A percentile compares a stretch with the other conserved stretches of the same genome.
Conservation (phyloP, 2,888 invertebrate species). For the Drosophila algonquin region DNA sequence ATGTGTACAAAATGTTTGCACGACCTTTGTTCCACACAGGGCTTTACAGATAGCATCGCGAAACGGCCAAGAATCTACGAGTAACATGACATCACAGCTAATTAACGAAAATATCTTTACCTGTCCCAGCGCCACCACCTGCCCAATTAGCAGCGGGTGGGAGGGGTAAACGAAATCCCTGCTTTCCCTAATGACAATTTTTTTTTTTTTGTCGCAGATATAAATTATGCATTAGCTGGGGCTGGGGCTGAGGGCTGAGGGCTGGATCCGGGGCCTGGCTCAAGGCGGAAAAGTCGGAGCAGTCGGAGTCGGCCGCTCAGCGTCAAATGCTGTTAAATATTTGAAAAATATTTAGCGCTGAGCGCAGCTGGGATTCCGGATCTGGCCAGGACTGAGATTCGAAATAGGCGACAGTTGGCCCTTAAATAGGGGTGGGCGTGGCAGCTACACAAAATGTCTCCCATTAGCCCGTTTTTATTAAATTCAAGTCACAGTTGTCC, state of each 20-base stretch:
- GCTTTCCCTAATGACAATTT: constrained; percentile 75
- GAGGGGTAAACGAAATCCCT: constrained; percentile 35
- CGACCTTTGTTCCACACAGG: constrained; percentile 68
- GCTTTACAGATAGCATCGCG: constrained; percentile 63
- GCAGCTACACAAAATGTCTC: constrained; percentile 57
- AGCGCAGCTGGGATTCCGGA: constrained; percentile 32
- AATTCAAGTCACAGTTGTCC: constrained; percentile 70
- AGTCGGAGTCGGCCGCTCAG: constrained; percentile 23
- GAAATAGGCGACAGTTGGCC: constrained; percentile 44
- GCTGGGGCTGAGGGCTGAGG: neutral
- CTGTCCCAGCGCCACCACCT: constrained; percentile 56
- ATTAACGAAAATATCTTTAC: constrained; percentile 63
- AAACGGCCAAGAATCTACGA: constrained; percentile 24
- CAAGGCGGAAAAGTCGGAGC: constrained; percentile 23
- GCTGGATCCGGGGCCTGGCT: neutral
- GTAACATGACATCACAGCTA: constrained; percentile 73
- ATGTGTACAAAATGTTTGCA: constrained; percentile 53
- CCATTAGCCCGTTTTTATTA: constrained; percentile 71
- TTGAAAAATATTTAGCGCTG: constrained; percentile 64
- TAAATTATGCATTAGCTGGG: constrained; percentile 72
- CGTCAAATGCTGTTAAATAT: constrained; percentile 65
- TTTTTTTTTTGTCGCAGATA: constrained; percentile 35
- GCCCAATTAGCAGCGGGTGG: constrained; percentile 65
- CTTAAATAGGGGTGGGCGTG: constrained; percentile 28
- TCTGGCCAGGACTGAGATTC: constrained; percentile 21